phyloP scores from a whole-genome alignment of 1,140 invertebrate genomes.

The Scaptomyza montana region DNA sequence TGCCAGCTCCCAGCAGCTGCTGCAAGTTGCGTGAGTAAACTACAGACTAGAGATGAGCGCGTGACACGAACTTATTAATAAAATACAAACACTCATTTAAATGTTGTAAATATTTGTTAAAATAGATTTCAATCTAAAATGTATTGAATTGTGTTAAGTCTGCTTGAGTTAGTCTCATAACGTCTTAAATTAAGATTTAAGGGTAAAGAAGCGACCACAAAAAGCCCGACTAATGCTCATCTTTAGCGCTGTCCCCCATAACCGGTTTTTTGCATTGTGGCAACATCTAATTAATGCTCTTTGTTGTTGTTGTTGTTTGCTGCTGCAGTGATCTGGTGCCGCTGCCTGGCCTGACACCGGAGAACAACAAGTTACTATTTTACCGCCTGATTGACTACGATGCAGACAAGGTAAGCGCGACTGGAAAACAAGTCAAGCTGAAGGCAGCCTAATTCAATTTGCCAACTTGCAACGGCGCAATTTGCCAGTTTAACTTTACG shows the following conservation, averaged over 20 bases:
- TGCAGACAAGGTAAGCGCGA: conserved; percentile 84
- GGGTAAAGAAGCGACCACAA: too few relatives aligned
- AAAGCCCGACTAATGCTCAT: background rate
- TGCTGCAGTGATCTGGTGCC: conserved; percentile 84
- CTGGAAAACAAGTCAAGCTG: background rate
- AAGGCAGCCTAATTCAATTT: background rate
- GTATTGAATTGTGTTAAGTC: too few relatives aligned
- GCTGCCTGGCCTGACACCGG: conserved; percentile 85
- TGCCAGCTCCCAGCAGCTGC: conserved; percentile 85
- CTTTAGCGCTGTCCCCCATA: background rate
- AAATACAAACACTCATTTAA: too few relatives aligned
- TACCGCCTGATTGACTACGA: conserved; percentile 87
- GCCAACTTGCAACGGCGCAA: background rate
- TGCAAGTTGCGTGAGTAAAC: conserved; percentile 85
- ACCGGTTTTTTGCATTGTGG: conserved; percentile 29
- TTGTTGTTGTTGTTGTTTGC: conserved; percentile 30
- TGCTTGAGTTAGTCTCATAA: too few relatives aligned
- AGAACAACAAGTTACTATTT: conserved; percentile 86
- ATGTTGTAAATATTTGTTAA: too few relatives aligned
- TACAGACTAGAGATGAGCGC: background rate
- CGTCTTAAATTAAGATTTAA: too few relatives aligned
- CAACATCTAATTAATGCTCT: conserved; percentile 27
- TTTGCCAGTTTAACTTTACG: conserved; percentile 86
- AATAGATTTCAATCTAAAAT: too few relatives aligned
- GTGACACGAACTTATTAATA: background rate